phyloP scores from a whole-genome alignment of 2,113 vertebrate genomes.

The Acrocephalus kingi region DNA sequence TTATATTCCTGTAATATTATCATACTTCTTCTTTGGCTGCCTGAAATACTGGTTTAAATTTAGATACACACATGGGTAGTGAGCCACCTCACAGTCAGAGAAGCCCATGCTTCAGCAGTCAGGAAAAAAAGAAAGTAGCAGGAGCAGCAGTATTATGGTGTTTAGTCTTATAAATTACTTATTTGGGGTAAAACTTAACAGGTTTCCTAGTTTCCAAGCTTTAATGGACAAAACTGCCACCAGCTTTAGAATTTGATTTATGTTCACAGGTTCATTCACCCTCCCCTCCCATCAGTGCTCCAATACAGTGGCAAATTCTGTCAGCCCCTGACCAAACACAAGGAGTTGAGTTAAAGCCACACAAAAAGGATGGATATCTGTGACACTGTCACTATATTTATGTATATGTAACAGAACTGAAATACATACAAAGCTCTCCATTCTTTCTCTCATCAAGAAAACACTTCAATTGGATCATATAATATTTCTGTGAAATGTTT shows the following conservation, averaged over 20 bases:
- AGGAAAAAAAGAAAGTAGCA: neutral
- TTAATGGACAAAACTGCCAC: neutral
- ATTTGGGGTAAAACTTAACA: neutral
- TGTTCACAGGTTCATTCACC: neutral
- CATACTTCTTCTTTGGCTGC: neutral
- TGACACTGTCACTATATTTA: neutral
- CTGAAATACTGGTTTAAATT: neutral
- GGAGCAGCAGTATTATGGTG: neutral
- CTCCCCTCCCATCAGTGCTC: neutral
- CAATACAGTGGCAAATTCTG: neutral
- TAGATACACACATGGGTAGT: neutral
- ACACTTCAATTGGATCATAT: neutral
- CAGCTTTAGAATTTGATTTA: neutral
- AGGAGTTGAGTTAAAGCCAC: neutral
- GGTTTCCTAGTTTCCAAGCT: neutral
- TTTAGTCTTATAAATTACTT: neutral
- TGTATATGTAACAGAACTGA: neutral
- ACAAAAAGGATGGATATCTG: neutral
- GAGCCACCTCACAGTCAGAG: neutral
- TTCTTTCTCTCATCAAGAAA: neutral
- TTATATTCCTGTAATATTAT: neutral
- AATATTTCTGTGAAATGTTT: neutral
- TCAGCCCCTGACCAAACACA: neutral
- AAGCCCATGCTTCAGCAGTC: neutral
- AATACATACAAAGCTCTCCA: neutral